Evolutionary conservation across 2,888 invertebrate species (phyloP), one percentile per base, ranked within the genome.

Genomic region (Cantharis rufa): DNA sequence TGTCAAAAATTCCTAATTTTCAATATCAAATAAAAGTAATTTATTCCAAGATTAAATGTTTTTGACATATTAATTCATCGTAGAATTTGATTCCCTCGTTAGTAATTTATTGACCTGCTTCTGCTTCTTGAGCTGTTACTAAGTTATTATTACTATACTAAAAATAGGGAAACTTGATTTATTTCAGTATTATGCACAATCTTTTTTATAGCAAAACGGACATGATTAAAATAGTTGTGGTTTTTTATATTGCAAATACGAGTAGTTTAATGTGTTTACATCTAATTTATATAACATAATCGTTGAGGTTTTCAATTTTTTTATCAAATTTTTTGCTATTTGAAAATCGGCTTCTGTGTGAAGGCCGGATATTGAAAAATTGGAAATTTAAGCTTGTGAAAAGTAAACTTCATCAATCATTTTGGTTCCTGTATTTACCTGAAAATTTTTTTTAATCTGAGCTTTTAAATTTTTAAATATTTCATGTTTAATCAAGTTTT

Each of bases 301-400:
- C 74, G 71, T 78, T 74, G 68, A 75, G 74, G 64, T 76, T 74
- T 75, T 76, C 68, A 16, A 69, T 73, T 73, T 75, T n/a, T 75
- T 74, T 74, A 68, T 48, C 64, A 15, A 71, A 72, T 73, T 78
- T 72, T 76, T 74, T 74, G 72, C 62, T 70, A 62, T 75, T 71
- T 75, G 74, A 73, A 69, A 66, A 24, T 74, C 72, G 74, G 78
- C 78, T 78, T 75, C 78, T 72, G 74, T 79, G 70, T 69, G 62
- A 74, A 79, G 77, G 78, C 81, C 82, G 82, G 82, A 82, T 83
- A 83, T 82, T 81, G 81, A 81, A 81, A 82, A 83, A 82, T 83
- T 82, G 81, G 81, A 80, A 81, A 79, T 79, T 71, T 79, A 75
- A 77, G 77, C 81, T 80, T 80, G 71, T 77, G 75, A 75, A 64